Evolutionary conservation across 2,113 vertebrate species (phyloP), one percentile per base, ranked within the genome.

Genomic region (Sarotherodon lohbergeri): DNA sequence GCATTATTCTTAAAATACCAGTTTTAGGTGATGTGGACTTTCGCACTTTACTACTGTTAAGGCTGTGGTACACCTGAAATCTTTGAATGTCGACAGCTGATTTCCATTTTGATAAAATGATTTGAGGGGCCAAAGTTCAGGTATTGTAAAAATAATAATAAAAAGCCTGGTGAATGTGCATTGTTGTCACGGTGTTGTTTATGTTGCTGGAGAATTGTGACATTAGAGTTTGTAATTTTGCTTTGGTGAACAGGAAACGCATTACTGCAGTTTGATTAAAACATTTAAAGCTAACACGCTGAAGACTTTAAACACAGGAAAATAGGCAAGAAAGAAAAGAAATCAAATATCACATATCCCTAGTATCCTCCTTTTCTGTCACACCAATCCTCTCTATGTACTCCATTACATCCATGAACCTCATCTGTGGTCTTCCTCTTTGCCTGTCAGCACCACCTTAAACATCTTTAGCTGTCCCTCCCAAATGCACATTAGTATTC

Each of bases 31-130:
- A 80, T 85, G 63, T 79, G 48, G 6, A 41, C 12, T 90, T 87
- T 94, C 90, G 93, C 94, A 95, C 94, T 94, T 95, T 93, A 90
- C 39, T 87, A 91, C 5, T 81, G 46, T n/a, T 81, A 48, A 48
- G 61, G 50, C 48, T 89, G 27, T 24, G 80, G 80, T 78, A 57
- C 24, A 52, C 82, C 63, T 80, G 88, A 92, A 57, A 78, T 57
- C 39, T 83, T 41, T 90, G 85, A 93, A 91, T 93, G 93, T 90
- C 24, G 8, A 80, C 84, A 79, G 17, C 43, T 34, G 8, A 66
- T 55, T 87, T 88, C 90, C 79, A 66, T 92, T 89, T 90, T 89
- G 79, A 87, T 89, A 88, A 13, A 9, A 43, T 82, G 82, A 86
- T 17, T 87, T 85, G 59, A 90, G 55, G n/a, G 48, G 90, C 76